These are phyloP conservation scores for Thalassoma bifasciatum DNA, from an alignment of 2,113 vertebrate species.

Conservation along the genomic window DNA sequence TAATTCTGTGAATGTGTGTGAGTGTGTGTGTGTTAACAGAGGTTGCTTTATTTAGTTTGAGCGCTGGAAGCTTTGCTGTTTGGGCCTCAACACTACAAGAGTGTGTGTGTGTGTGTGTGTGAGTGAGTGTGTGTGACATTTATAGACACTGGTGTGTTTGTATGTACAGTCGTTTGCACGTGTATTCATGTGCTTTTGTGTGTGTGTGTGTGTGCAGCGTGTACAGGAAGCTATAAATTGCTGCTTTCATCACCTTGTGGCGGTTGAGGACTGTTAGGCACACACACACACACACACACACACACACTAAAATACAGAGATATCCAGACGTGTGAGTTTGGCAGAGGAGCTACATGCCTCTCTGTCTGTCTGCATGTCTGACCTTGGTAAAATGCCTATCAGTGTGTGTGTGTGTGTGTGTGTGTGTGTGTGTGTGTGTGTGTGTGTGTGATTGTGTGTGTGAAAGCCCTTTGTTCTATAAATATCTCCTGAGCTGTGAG, in stretches of 20 bases:
- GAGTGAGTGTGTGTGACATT: no score
- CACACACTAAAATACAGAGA: conserved; percentile 5
- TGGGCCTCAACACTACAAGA: no score
- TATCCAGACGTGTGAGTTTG: conserved; percentile 42
- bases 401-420: no score
- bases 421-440: no score
- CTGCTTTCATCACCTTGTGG: conserved; percentile 39
- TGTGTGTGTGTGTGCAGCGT: no score
- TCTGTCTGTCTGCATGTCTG: conserved; percentile 35
- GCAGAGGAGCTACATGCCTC: conserved; percentile 28
- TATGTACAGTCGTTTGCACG: no score
- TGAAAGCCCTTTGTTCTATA: conserved; percentile 49
- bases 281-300: conserved; percentile 14
- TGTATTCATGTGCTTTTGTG: no score
- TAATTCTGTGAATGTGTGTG: not conserved
- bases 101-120: no score
- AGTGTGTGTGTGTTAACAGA: conserved; percentile 24
- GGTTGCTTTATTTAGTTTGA: no score
- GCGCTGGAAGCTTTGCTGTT: no score
- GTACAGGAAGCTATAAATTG: conserved; percentile 37
- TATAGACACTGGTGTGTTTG: no score
- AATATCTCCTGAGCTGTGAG: conserved; percentile 16
- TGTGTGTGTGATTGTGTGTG: conserved; percentile 5
- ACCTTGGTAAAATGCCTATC: conserved; percentile 45
- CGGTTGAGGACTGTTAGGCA: conserved; percentile 48